Conservation (phyloP, 2,888 invertebrate species). For the Aphodius granarius region DNA sequence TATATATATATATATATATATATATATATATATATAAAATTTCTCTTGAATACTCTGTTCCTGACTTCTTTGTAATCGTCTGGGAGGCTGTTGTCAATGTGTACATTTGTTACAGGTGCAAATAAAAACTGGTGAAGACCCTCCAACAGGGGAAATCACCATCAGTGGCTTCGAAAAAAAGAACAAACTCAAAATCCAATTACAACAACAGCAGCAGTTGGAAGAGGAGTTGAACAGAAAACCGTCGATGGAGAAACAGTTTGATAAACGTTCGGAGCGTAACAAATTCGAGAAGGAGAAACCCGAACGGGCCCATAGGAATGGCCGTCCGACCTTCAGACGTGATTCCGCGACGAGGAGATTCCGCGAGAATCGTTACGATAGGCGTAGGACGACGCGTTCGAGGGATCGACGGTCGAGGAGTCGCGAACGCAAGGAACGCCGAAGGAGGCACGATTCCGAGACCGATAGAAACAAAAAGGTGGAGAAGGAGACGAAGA, state of each 20-base stretch:
- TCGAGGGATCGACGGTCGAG: conserved; percentile 49
- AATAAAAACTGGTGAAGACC: conserved; percentile 51
- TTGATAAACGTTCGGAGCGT: conserved; percentile 41
- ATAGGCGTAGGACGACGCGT: conserved; percentile 34
- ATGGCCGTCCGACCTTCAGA: conserved; percentile 24
- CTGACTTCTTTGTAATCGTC: too few relatives aligned
- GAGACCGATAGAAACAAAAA: conserved; percentile 20
- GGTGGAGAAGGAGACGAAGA: conserved; percentile 32
- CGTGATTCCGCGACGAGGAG: conserved; percentile 23
- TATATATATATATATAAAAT: too few relatives aligned
- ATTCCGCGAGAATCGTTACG: conserved; percentile 22
- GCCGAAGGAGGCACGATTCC: conserved; percentile 14
- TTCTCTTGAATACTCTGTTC: too few relatives aligned
- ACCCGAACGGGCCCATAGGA: conserved; percentile 32
- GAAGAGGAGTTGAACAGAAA: neutral
- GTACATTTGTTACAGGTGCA: conserved; percentile 40
- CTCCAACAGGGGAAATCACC: conserved; percentile 45
- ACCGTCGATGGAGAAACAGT: neutral
- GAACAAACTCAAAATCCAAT: conserved; percentile 30
- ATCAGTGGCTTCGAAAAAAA: conserved; percentile 49
- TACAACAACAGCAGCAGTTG: conserved; percentile 8
- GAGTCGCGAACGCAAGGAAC: conserved; percentile 37
- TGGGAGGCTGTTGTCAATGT: too few relatives aligned
- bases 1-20: too few relatives aligned
- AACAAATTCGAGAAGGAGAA: conserved; percentile 51